Evolutionary conservation across 2,888 invertebrate genomes (phyloP).

Genomic region (Carabus problematicus): DNA sequence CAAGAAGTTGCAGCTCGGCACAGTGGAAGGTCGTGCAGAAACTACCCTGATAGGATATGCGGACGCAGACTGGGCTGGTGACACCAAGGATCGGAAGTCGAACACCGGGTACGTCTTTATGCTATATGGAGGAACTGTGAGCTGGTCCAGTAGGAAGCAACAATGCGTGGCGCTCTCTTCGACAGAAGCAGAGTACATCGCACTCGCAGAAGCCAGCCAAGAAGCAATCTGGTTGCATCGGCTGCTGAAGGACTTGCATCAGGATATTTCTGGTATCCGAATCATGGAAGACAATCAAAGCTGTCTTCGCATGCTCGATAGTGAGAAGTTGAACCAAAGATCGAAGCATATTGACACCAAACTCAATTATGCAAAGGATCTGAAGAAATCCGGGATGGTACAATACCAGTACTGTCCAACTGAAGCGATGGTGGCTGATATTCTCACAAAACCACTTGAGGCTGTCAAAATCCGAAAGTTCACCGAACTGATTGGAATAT

Average conservation of each 20-base stretch:
- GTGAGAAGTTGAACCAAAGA: neutral
- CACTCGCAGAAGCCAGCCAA: conserved; percentile 29
- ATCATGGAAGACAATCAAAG: too few relatives aligned
- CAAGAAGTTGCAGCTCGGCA: conserved; percentile 41
- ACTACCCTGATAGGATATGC: conserved; percentile 46
- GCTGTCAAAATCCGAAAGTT: neutral
- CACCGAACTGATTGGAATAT: neutral
- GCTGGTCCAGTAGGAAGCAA: conserved; percentile 51
- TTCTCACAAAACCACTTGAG: conserved; percentile 19
- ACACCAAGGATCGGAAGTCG: conserved; percentile 49
- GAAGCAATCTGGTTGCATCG: too few relatives aligned
- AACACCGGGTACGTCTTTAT: conserved; percentile 50
- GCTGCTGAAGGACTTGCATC: too few relatives aligned
- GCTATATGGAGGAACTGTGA: conserved; percentile 46
- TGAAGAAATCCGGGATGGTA: neutral
- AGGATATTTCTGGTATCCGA: too few relatives aligned
- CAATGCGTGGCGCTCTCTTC: conserved; percentile 43
- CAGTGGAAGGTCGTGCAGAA: conserved; percentile 5
- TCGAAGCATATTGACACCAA: conserved; percentile 1
- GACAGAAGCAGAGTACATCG: neutral
- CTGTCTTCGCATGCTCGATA: too few relatives aligned
- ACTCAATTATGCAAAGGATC: neutral
- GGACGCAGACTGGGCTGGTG: conserved; percentile 54
- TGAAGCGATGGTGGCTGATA: conserved; percentile 6
- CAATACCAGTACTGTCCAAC: conserved; percentile 5